Percentiles rank a stretch among this genome's conserved stretches.
Evolutionary conservation across 2,113 vertebrate genomes (phyloP).

Genomic region (Deroptyus accipitrinus): DNA sequence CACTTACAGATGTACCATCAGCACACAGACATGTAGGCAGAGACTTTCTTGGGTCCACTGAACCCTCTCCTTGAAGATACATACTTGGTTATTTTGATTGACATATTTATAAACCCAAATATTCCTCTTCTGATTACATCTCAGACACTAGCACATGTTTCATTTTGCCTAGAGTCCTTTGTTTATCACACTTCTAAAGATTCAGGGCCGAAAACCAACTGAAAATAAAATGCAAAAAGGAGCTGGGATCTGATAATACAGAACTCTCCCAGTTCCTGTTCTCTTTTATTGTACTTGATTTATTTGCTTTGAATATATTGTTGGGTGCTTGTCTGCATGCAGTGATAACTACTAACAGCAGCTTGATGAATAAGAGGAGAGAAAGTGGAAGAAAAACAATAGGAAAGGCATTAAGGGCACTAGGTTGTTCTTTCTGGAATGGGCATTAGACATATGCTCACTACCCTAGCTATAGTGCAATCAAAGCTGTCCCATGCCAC

Average conservation of each 20-base stretch:
- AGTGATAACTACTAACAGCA: not conserved
- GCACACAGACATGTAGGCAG: constrained; percentile 16
- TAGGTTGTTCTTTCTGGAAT: not conserved
- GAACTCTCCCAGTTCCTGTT: not conserved
- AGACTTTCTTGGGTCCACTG: constrained; percentile 3
- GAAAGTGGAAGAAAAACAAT: not conserved
- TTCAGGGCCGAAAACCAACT: not conserved
- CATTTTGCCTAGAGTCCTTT: not conserved
- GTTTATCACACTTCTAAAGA: not conserved
- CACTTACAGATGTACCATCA: constrained; percentile 26
- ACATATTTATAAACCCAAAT: not conserved
- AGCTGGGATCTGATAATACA: not conserved
- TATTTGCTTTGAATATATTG: not conserved
- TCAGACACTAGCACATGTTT: not conserved
- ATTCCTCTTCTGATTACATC: not conserved
- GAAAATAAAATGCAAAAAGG: not conserved
- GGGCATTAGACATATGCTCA: not conserved
- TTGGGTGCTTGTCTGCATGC: not conserved
- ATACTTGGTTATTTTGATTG: not conserved
- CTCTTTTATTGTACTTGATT: not conserved
- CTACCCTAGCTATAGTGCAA: not conserved
- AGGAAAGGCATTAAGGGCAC: not conserved
- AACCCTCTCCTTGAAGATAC: not conserved
- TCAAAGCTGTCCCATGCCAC: constrained; percentile 35
- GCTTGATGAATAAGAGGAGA: not conserved